Base-by-base conservation (phyloP, 1,140 invertebrate genomes). In the Neelides sp. region DNA sequence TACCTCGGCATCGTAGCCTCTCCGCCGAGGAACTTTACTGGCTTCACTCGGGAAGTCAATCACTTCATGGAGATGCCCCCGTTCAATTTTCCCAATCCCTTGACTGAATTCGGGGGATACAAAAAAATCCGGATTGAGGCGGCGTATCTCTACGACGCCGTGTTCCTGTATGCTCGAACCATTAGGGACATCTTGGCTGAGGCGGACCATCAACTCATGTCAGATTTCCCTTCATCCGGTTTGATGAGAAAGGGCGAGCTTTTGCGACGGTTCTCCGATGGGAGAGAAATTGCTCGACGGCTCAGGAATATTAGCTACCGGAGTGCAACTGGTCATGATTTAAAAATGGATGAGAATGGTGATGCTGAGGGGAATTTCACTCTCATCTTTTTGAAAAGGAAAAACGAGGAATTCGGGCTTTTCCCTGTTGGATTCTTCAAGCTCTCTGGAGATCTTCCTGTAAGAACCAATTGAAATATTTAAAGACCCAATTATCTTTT, bases 341-440 rank as follows among this genome's bases (percentile, higher is more conserved):
- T 90, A 2, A 82, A 88, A 58, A 92, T 97, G 75, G 90, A 97
- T 64, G 79, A 86, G 58, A 88, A 89, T 62, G 91, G 89, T 0
- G 91, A 97, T 64, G 89, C 93, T 0, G 85, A 90, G 63, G 93
- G 92, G 13, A 96, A 96, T 75, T 97, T 95, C 69, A 94, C 90
- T 0, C 69, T 96, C 45, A 76, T 97, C 55, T 79, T 82, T 1
- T 64, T 76, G 58, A 77, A 73, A 63, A 65, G 64, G 35, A 65
- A 66, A 15, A 57, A 48, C 2, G 54, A 65, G 2, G 70, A 75
- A n/a, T 77, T 75, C 53, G 86, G 86, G 2, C 72, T 92, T 15
- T 82, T 82, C 65, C 82, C 82, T 0, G 75, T 80, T 13, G 83
- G 78, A 2, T 70, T 76, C 20, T 85, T 85, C 61, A 53, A 48